Evolutionary conservation across 2,113 vertebrate genomes (phyloP), one percentile per base, ranked within the genome.

Genomic region (Camelus bactrianus): DNA sequence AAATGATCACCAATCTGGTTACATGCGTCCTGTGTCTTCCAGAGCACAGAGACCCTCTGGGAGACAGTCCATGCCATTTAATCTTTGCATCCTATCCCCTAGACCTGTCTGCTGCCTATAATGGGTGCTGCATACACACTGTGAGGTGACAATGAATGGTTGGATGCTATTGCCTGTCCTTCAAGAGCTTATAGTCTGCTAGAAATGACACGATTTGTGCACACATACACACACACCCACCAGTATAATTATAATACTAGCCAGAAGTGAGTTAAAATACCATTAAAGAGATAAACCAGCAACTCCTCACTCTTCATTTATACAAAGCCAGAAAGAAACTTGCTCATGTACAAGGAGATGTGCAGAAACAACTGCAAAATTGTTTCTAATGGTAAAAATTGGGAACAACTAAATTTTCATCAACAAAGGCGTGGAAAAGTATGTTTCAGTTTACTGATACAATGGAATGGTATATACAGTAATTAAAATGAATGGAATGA

Each of bases 401-500:
- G n/a, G 17, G 15, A 91, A 83, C 38, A 67, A 69, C 5, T 82
- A 35, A 58, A 82, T 48, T 35, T 64, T 58, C 12, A 76, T 65
- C 54, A 58, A 4, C 54, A 70, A 20, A 82, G 42, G 22, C 62
- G 30, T 32, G 14, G 42, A 70, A 52, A 95, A 89, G 52, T 62
- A 26, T 6, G 64, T 89, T 93, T 70, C 24, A 77, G 17, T 85
- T 92, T 62, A 62, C 17, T 67, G 26, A n/a, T 28, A 46, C 7
- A 52, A 62, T 52, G 54, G 72, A 72, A 73, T 35, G 3, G 17
- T 93, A 50, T 22, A 17, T 22, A 8, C 15, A 48, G 38, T 80
- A 56, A n/a, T 80, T 92, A 35, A 81, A 89, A 94, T 35, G 60
- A 84, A 83, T 64, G 26, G 7, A 89, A 94, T 35, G 60, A 84